Conservation (phyloP, 2,113 vertebrate species). For the Solea senegalensis region DNA sequence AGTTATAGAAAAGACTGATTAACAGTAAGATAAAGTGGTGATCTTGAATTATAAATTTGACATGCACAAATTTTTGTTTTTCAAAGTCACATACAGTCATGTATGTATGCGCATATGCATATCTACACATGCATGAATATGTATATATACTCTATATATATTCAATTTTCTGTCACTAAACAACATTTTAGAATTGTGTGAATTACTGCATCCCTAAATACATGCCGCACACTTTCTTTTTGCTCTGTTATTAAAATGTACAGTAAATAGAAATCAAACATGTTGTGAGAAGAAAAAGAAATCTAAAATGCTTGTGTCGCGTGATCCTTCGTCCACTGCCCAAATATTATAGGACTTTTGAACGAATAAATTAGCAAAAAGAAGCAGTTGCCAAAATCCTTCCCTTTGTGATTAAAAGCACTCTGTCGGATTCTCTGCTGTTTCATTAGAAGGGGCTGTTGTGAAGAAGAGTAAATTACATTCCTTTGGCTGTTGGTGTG, state of each 20-base stretch:
- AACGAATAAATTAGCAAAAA: slow-evolving; percentile 73
- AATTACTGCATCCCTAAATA: too few species aligned
- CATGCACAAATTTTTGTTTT: too few species aligned
- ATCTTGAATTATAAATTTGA: too few species aligned
- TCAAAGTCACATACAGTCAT: too few species aligned
- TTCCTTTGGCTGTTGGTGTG: slow-evolving; percentile 25
- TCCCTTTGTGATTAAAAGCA: slow-evolving; percentile 69
- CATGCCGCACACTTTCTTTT: too few species aligned
- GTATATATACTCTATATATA: too few species aligned
- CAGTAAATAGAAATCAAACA: slow-evolving; percentile 35
- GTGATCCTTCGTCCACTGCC: slow-evolving; percentile 60
- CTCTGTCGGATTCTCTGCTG: slow-evolving; percentile 50
- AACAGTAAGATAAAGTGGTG: too few species aligned
- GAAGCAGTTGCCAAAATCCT: slow-evolving; percentile 61
- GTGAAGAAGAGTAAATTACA: slow-evolving; percentile 45
- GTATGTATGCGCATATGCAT: too few species aligned
- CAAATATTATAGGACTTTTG: slow-evolving; percentile 69
- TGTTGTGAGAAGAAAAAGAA: slow-evolving; percentile 28
- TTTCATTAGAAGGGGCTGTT: slow-evolving; percentile 39
- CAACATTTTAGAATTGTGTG: too few species aligned
- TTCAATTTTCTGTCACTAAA: too few species aligned
- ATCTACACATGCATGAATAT: too few species aligned
- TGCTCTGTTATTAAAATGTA: background rate
- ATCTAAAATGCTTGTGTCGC: slow-evolving; percentile 49
- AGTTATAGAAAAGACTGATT: too few species aligned